These are phyloP conservation scores for Stichopus horrens DNA, from an alignment of 53 echinoderm and acorn worm species.

Conservation along the genomic window DNA sequence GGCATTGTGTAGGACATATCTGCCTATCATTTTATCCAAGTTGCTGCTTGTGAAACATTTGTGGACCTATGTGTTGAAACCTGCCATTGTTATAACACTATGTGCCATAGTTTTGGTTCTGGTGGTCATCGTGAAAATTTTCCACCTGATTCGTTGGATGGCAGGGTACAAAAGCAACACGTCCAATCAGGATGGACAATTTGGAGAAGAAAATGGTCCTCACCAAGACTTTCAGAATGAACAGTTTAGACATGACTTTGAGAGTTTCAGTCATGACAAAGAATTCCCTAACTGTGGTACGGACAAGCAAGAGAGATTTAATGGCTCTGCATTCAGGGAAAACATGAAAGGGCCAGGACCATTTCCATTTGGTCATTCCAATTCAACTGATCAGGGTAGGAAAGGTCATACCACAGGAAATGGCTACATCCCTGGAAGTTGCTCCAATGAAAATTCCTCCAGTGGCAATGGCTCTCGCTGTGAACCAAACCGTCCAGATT, in stretches of 20 bases:
- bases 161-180: neutral
- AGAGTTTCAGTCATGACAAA: neutral
- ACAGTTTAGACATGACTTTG: neutral
- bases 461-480: neutral
- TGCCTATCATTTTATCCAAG: neutral
- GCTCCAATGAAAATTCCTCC: neutral
- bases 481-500: too few relatives aligned
- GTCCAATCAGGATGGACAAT: neutral
- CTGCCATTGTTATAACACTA: neutral
- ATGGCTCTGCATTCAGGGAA: neutral
- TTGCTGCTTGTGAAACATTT: neutral
- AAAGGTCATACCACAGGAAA: neutral
- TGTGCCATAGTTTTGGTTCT: neutral
- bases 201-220: neutral
- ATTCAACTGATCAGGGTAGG: neutral
- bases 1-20: neutral
- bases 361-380: neutral
- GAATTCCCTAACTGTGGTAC: neutral
- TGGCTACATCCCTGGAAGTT: neutral
- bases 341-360: neutral
- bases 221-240: neutral
- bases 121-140: neutral
- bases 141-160: neutral
- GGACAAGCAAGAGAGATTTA: neutral
- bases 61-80: slow-evolving; percentile 21